Base-by-base conservation (phyloP, 2,797 vertebrate species). In the Momotus momota region DNA sequence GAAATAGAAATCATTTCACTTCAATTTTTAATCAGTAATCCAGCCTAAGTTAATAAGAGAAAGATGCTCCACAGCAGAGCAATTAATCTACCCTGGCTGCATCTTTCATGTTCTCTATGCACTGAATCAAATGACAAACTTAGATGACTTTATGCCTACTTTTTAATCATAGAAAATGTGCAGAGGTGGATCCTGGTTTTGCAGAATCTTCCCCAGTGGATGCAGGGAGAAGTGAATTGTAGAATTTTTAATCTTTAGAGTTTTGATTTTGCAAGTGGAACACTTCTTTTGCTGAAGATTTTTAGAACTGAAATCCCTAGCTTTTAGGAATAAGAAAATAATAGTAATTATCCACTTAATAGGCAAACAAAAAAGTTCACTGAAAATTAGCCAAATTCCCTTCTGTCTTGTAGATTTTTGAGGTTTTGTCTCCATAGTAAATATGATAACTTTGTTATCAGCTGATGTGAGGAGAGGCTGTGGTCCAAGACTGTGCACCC, bases 191-290 rank as follows among this genome's bases (percentile, higher is more conserved):
- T 51, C 31, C 65, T 80, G 15, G 43, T 88, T 93, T 70, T 83
- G 20, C 25, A 64, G 57, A 46, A 31, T 77, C 12, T 74, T 78
- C n/a, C 78, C 61, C 38, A 75, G 49, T 62, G 70, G 41, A 26
- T 82, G 43, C 23, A 81, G 0, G 0, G 23, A 23, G 57, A 83
- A 8, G 19, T 86, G 81, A 40, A 61, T 69, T 60, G 40, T 27
- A 70, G 49, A 31, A 40, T 66, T 86, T 83, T 60, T 70, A 48
- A 78, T 23, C 90, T 86, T 81, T 90, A 57, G 85, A 31, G 33
- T 90, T 78, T 78, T n/a, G 26, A 46, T 91, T 94, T 94, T 91
- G 72, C 45, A 81, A 86, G 14, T 13, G 14, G 41, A 94, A 58
- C 11, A 3, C 12, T 92, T 72, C 6, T 81, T 85, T 74, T 75